Evolutionary conservation across 2,888 invertebrate species (phyloP), one percentile per base, ranked within the genome.

Genomic region (Philaethria dido): DNA sequence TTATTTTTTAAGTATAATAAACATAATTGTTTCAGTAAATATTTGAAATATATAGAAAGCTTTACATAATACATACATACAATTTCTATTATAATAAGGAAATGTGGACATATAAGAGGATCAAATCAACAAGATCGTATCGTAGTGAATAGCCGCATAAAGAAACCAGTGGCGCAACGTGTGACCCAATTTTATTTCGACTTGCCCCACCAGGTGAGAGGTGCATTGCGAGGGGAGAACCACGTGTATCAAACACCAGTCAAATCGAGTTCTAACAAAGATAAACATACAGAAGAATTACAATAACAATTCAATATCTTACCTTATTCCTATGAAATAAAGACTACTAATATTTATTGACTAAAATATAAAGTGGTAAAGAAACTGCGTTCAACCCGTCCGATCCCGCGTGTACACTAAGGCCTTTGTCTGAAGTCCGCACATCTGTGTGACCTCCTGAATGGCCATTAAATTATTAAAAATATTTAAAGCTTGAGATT

Each of bases 141-240:
- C 57, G 20, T 50, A 64, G 54, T 66, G 62, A 66, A 64, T 61
- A 63, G 59, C 44, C 62, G 76, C 74, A 80, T 78, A 77, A 79
- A 81, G 79, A 72, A 81, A 80, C 76, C 75, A 75, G 73, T 80
- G 75, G 80, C 79, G 85, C 81, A 87, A 89, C 83, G 88, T 89
- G 89, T 89, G 91, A 91, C 91, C 91, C 89, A 91, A 86, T 89
- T 91, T 83, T 76, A 78, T 80, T 81, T 70, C 71, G 70, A 74
- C 75, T 75, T 72, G 71, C 77, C 81, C 76, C 73, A 77, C 90
- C 89, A 91, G 90, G 90, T 91, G 90, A 87, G 85, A 84, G 81
- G 82, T 89, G 87, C 88, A 88, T 87, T 85, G 80, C 69, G 78
- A 81, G 85, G 87, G 87, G 85, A 79, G 77, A 74, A 67, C 77